Percentiles rank a stretch among this genome's conserved stretches.
These are phyloP conservation scores for Solenodon paradoxus DNA, from an alignment of 2,113 vertebrate species.

Conservation along the genomic window DNA sequence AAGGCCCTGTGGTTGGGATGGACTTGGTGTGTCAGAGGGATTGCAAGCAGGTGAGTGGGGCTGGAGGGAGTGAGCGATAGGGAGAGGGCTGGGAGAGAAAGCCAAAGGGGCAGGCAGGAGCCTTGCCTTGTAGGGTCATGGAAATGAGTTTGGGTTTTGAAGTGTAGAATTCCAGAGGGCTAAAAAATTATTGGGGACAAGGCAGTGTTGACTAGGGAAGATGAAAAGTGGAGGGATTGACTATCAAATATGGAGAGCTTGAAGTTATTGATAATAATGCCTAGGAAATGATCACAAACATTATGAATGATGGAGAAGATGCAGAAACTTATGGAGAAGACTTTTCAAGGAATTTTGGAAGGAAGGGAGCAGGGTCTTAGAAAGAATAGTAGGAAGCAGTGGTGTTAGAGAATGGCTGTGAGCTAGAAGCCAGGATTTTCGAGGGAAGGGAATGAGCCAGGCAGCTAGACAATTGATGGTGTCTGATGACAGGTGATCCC, in stretches of 20 bases:
- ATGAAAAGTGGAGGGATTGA: not conserved
- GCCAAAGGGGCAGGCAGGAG: not conserved
- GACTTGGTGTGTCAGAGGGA: not conserved
- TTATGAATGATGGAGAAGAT: not conserved
- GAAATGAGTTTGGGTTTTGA: not conserved
- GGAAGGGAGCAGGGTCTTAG: not conserved
- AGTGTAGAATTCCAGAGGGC: not conserved
- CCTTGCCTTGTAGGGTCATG: not conserved
- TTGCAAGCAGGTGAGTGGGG: not conserved
- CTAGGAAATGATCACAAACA: not conserved
- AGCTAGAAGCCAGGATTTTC: not conserved
- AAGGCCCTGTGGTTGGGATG: not conserved
- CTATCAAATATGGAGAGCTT: not conserved
- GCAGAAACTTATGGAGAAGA: not conserved
- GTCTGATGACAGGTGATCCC: not conserved
- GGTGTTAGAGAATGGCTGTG: not conserved
- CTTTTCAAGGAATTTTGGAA: not conserved
- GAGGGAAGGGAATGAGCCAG: not conserved
- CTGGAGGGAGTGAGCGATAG: not conserved
- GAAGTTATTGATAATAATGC: not conserved
- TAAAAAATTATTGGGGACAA: not conserved
- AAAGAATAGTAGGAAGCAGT: not conserved
- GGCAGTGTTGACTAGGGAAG: not conserved
- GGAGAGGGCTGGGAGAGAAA: not conserved
- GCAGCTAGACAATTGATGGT: not conserved